phyloP scores from a whole-genome alignment of 2,113 vertebrate species.

The Progne subis region DNA sequence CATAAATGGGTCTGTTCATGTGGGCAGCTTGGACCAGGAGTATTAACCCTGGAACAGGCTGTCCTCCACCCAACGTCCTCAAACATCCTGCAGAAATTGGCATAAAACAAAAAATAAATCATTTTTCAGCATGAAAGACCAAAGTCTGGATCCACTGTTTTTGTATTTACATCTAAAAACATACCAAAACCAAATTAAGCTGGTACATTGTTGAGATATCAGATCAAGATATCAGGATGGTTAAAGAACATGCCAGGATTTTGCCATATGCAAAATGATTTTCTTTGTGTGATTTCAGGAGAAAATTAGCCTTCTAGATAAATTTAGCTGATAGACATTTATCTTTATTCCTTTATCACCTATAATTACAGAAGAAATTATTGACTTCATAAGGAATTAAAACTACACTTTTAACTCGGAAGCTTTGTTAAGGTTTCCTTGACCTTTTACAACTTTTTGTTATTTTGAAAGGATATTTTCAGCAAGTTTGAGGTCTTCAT shows the following conservation, averaged over 20 bases:
- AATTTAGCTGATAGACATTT: constrained; percentile 17
- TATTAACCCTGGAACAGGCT: not conserved
- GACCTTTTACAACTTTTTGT: not conserved
- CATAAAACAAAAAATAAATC: not conserved
- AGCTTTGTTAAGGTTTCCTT: not conserved
- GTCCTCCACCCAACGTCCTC: not conserved
- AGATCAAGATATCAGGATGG: not conserved
- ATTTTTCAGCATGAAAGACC: not conserved
- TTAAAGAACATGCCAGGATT: not conserved
- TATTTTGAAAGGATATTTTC: not conserved
- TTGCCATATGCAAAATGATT: not conserved
- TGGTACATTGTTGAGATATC: not conserved
- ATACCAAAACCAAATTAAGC: not conserved
- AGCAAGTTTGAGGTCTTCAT: not conserved
- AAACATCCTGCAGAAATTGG: fast-evolving
- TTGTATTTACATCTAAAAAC: not conserved
- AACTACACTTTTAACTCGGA: not conserved
- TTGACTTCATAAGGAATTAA: constrained; percentile 5
- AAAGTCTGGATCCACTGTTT: not conserved
- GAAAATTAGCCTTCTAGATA: not conserved
- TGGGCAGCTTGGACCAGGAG: not conserved
- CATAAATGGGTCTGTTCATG: not conserved
- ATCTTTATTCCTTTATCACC: constrained; percentile 19
- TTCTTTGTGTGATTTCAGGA: not conserved
- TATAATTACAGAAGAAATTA: constrained; percentile 8